Percentiles rank a stretch among this genome's conserved stretches.
Conservation (phyloP, 30 jellyfish, hydroid and myxozoan species). For the Rhopilema esculentum region DNA sequence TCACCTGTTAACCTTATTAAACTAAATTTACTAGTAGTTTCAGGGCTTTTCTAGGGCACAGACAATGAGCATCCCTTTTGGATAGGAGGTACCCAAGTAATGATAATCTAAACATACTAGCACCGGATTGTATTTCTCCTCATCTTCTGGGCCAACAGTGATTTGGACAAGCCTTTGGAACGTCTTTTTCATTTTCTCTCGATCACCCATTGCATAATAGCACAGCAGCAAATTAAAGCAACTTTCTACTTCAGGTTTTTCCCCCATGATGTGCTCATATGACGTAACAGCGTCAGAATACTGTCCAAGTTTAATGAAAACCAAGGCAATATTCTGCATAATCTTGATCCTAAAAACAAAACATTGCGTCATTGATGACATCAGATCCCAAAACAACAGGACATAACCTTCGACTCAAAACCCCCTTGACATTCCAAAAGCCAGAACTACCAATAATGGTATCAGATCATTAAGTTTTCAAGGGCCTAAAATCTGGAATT, state of each 20-base stretch:
- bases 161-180: constrained; percentile 90
- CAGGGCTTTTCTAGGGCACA: no score
- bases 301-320: constrained; percentile 92
- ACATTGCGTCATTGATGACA: neutral
- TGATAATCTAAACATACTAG: constrained; percentile 56
- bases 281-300: constrained; percentile 98
- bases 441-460: no score
- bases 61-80: no score
- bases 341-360: constrained; percentile 68
- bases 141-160: constrained; percentile 79
- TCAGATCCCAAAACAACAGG: neutral
- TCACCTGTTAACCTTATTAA: no score
- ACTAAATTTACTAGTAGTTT: no score
- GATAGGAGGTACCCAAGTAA: no score
- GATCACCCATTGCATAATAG: constrained; percentile 91
- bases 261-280: constrained; percentile 93
- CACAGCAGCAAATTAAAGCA: constrained; percentile 94
- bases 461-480: no score
- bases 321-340: constrained; percentile 95
- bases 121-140: constrained; percentile 89
- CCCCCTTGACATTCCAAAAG: no score
- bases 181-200: constrained; percentile 93
- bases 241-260: constrained; percentile 91
- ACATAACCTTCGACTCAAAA: no score
- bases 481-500: no score